These are phyloP conservation scores for Hemiprocne comata DNA, from an alignment of 2,113 vertebrate genomes.

Conservation along the genomic window DNA sequence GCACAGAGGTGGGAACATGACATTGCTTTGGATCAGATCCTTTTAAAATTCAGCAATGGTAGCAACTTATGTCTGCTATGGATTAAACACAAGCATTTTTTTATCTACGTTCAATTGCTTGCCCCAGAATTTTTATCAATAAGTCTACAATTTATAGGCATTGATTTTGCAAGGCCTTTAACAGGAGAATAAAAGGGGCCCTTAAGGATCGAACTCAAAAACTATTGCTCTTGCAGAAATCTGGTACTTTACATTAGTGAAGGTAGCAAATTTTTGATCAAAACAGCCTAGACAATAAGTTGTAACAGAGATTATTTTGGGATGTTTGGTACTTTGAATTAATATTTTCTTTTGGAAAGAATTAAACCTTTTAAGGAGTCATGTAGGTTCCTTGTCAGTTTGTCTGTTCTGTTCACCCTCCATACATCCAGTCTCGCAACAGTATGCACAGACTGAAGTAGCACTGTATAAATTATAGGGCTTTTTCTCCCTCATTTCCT, in stretches of 20 bases:
- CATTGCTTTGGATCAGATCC: constrained; percentile 71
- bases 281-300: constrained; percentile 52
- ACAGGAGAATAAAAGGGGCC: constrained; percentile 61
- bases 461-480: neutral
- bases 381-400: neutral
- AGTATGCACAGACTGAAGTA: neutral
- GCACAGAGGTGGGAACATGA: constrained; percentile 66
- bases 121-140: constrained; percentile 78
- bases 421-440: neutral
- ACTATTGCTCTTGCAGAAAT: constrained; percentile 71
- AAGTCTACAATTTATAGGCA: constrained; percentile 74
- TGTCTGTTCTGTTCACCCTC: neutral
- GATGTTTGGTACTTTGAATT: constrained; percentile 21
- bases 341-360: constrained; percentile 3
- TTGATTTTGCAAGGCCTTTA: constrained; percentile 72
- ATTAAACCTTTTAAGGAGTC: neutral
- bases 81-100: constrained; percentile 76
- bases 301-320: constrained; percentile 45
- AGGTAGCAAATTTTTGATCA: constrained; percentile 62
- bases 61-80: constrained; percentile 73
- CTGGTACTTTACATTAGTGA: constrained; percentile 38
- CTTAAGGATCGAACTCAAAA: constrained; percentile 67
- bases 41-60: constrained; percentile 77
- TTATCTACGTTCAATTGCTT: constrained; percentile 67
- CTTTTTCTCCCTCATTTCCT: neutral